Base-by-base conservation (phyloP, 2,888 invertebrate genomes). In the Rotaria socialis region DNA sequence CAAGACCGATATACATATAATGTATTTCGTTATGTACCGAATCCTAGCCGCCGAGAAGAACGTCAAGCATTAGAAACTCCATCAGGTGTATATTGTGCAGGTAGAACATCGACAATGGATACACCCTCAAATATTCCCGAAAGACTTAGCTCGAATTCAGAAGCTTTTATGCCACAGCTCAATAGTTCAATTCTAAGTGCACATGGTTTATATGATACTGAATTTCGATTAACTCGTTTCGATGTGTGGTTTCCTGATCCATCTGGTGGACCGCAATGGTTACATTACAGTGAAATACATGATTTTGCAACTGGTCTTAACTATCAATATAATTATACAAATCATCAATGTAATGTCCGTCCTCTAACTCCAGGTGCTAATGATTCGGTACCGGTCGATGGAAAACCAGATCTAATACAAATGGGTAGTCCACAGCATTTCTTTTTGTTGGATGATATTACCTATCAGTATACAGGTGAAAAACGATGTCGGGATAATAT, bases 401-500 rank as follows among this genome's bases (percentile, higher is more conserved):
- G 24, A 10, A 7, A 80, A 47, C 47, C 80, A n/a, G 47, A 80
- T 80, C 10, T 80, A 11, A 47, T 80, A 24, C 80, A 47, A n/a
- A 80, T 80, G 47, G 14, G 47, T 11, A 10, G 24, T n/a, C 47
- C 47, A 80, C 47, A 47, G 47, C 47, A 80, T n/a, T 47, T 80
- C 10, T 41, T 80, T n/a, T 6, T 80, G 2, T 35, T 47, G 24
- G 47, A 47, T 47, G 80, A 14, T 47, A 47, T 80, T 10, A 0
- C 24, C 10, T 47, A 47, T 80, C 80, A 80, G 19, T 80, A 80
- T 80, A 80, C 80, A 0, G 80, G 80, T 47, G 47, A 47, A 14
- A 43, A 80, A n/a, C 80, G 47, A n/a, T 80, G 80, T 43, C 47
- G 47, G 24, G 80, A 80, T 43, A 47, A 47, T n/a, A n/a, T 80